Percentiles rank a stretch among this genome's conserved stretches.
Evolutionary conservation across 64 coral and sea anemone genomes (phyloP).

Genomic region (Catalaphyllia jardinei): DNA sequence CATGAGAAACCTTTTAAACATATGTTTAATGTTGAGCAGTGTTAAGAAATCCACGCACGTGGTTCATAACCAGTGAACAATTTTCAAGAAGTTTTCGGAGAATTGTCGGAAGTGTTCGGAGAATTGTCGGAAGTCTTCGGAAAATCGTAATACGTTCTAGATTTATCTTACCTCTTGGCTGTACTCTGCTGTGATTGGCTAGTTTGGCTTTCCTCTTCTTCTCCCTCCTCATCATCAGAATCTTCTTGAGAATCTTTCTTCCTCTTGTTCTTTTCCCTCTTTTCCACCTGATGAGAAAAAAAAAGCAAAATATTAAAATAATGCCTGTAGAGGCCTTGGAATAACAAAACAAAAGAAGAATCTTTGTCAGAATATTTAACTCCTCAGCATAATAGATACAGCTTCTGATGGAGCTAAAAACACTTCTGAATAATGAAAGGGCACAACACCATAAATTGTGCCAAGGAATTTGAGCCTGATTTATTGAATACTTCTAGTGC

Average conservation of each 20-base stretch:
- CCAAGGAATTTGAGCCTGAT: too few species aligned
- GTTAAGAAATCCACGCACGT: too few species aligned
- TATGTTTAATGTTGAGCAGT: too few species aligned
- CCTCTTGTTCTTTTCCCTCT: constrained; percentile 71
- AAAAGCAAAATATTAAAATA: not conserved
- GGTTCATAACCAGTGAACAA: not conserved
- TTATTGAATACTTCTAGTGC: too few species aligned
- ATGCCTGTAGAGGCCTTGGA: too few species aligned
- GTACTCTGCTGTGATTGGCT: constrained; percentile 38
- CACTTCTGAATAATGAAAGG: too few species aligned
- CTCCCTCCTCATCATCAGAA: constrained; percentile 43
- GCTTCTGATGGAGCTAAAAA: too few species aligned
- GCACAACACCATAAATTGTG: too few species aligned
- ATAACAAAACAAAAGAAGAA: not conserved
- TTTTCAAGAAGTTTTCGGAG: not conserved
- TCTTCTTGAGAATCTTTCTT: constrained; percentile 72
- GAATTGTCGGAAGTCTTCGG: not conserved
- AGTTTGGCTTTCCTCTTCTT: constrained; percentile 12
- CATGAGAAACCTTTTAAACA: too few species aligned
- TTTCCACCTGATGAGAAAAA: constrained; percentile 67
- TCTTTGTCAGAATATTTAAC: too few species aligned
- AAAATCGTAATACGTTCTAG: not conserved
- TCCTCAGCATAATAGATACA: too few species aligned
- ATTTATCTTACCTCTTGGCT: constrained; percentile 50
- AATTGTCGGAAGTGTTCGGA: not conserved